These are phyloP conservation scores for Gibbula magus DNA, from an alignment of 2,888 invertebrate species.

Conservation along the genomic window DNA sequence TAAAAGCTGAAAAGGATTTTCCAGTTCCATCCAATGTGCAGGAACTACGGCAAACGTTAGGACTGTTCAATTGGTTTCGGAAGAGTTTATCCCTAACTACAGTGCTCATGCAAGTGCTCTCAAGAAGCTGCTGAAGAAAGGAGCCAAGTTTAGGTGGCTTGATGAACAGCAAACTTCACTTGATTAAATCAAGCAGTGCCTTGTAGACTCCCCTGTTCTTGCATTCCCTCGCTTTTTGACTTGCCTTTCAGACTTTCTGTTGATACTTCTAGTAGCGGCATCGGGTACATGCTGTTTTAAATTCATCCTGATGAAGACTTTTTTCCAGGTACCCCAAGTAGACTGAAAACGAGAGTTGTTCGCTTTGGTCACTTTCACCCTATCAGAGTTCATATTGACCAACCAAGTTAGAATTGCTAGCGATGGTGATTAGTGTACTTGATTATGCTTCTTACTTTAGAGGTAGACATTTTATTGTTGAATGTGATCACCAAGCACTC, in stretches of 20 bases:
- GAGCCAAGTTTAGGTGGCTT: constrained; percentile 20
- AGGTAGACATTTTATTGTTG: not conserved
- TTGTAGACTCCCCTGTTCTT: constrained; percentile 23
- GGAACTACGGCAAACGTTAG: constrained; percentile 34
- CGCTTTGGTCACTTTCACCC: not conserved
- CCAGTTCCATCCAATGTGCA: constrained; percentile 23
- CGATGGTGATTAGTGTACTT: constrained; percentile 25
- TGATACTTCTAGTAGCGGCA: constrained; percentile 20
- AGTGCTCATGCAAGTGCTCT: constrained; percentile 28
- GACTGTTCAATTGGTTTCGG: constrained; percentile 37
- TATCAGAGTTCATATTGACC: constrained; percentile 26
- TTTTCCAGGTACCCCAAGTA: too few relatives aligned
- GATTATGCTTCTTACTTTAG: constrained; percentile 28
- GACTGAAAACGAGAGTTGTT: too few relatives aligned
- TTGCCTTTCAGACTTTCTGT: constrained; percentile 29
- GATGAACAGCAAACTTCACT: constrained; percentile 1
- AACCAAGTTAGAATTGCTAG: constrained; percentile 27
- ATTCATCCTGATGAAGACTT: not conserved
- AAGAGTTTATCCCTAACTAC: constrained; percentile 32
- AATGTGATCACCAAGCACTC: constrained; percentile 28
- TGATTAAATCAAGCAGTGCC: not conserved
- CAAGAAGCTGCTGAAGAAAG: constrained; percentile 23
- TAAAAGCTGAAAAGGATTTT: constrained; percentile 21
- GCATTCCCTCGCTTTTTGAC: constrained; percentile 30
- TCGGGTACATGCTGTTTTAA: constrained; percentile 20